Conservation (phyloP, 1,140 invertebrate genomes). For the Manduca sexta region DNA sequence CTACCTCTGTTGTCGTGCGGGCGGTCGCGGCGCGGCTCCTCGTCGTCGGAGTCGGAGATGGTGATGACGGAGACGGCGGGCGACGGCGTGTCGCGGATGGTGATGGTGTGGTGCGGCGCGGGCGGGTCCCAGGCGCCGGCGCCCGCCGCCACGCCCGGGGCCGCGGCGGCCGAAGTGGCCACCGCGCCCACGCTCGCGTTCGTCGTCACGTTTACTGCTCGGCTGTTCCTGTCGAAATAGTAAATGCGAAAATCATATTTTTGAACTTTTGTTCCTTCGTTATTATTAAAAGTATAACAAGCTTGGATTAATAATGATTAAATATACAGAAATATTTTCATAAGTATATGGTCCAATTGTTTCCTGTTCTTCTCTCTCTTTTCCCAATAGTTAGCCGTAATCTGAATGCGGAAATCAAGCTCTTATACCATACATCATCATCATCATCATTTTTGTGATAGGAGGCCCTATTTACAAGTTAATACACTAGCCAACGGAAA, state of each 20-base stretch:
- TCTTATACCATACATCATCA: too few species aligned
- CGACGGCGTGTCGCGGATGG: constrained; percentile 87
- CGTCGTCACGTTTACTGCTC: constrained; percentile 7
- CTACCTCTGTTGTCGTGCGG: constrained; percentile 43
- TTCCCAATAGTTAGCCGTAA: too few species aligned
- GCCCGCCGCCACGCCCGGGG: constrained; percentile 60
- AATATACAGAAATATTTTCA: not conserved
- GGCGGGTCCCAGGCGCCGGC: constrained; percentile 14
- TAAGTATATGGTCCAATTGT: too few species aligned
- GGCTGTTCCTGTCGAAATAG: constrained; percentile 12
- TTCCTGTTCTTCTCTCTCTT: too few species aligned
- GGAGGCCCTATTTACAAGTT: too few species aligned
- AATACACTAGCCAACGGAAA: too few species aligned
- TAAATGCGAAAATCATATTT: not conserved
- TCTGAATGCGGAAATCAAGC: too few species aligned
- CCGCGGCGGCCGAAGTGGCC: constrained; percentile 14
- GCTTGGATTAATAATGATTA: not conserved
- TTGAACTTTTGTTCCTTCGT: too few species aligned
- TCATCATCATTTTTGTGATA: too few species aligned
- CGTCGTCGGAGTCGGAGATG: constrained; percentile 95
- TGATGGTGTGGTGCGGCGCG: constrained; percentile 67
- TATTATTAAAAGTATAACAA: not conserved
- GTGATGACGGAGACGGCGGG: constrained; percentile 96
- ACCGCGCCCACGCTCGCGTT: constrained; percentile 19
- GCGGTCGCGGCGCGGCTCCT: constrained; percentile 39